Evolutionary conservation across 2,113 vertebrate species (phyloP).

Genomic region (Carassius carassius): DNA sequence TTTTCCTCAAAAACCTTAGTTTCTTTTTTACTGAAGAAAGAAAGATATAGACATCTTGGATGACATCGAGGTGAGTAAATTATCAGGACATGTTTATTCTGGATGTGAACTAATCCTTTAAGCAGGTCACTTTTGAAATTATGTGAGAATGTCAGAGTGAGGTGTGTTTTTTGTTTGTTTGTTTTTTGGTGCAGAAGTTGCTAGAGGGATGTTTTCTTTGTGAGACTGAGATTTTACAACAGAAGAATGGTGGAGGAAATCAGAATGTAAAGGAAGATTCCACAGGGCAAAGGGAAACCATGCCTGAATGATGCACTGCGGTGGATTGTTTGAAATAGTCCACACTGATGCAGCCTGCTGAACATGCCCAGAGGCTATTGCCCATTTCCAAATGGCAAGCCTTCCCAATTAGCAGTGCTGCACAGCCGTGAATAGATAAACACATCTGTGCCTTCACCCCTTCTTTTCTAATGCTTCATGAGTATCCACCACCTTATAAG

Average conservation of each 20-base stretch:
- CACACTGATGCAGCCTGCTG: conserved; percentile 10
- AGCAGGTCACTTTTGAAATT: background rate
- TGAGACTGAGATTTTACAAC: background rate
- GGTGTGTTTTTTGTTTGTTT: background rate
- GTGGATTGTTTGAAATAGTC: background rate
- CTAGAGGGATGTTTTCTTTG: background rate
- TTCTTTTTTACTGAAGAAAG: too few relatives aligned
- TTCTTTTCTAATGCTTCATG: background rate
- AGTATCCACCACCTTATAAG: conserved; percentile 7
- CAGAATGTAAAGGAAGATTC: conserved; percentile 24
- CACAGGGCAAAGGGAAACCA: background rate
- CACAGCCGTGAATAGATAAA: conserved; percentile 49
- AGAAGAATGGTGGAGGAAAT: background rate
- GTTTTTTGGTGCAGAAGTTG: background rate
- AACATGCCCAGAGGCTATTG: conserved; percentile 48
- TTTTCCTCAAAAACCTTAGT: too few relatives aligned
- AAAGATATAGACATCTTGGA: too few relatives aligned
- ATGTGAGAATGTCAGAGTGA: background rate
- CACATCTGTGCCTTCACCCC: conserved; percentile 21
- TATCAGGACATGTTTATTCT: too few relatives aligned
- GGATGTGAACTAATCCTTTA: too few relatives aligned
- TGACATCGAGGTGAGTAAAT: too few relatives aligned
- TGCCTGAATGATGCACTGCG: background rate
- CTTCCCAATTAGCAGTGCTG: conserved; percentile 50
- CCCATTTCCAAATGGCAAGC: conserved; percentile 55